A percentile compares a stretch with the other conserved stretches of the same genome.
These are phyloP conservation scores for Ranitomeya variabilis DNA, from an alignment of 2,113 vertebrate genomes.

Conservation along the genomic window DNA sequence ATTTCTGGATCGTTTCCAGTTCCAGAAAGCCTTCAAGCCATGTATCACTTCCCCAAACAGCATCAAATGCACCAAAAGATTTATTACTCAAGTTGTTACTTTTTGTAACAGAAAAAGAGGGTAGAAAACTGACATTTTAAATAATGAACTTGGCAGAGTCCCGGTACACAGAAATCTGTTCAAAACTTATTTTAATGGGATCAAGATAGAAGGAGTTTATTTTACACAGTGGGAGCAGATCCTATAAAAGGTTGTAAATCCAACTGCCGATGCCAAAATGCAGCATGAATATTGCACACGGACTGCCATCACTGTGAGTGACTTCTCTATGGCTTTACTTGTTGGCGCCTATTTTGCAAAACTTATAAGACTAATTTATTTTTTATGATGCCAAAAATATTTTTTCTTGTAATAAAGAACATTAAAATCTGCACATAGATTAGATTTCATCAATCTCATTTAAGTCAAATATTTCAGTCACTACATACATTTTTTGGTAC, in stretches of 20 bases:
- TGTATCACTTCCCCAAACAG: slow-evolving; percentile 57
- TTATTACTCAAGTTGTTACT: slow-evolving; percentile 50
- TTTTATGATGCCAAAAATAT: too few relatives aligned
- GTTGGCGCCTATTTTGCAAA: not conserved
- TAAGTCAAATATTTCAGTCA: too few relatives aligned
- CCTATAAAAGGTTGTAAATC: slow-evolving; percentile 55
- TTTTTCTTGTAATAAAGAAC: too few relatives aligned
- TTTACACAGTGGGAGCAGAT: slow-evolving; percentile 49
- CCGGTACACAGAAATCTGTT: slow-evolving; percentile 49
- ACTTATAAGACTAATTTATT: not conserved
- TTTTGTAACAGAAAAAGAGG: slow-evolving; percentile 52
- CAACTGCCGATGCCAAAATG: slow-evolving; percentile 21
- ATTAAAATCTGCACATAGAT: too few relatives aligned
- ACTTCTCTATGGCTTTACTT: not conserved
- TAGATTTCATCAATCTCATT: too few relatives aligned
- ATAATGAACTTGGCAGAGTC: slow-evolving; percentile 57
- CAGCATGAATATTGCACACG: slow-evolving; percentile 21
- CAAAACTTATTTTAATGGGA: slow-evolving; percentile 58
- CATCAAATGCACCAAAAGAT: slow-evolving; percentile 48
- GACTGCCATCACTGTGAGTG: slow-evolving; percentile 17
- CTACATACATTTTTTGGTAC: too few relatives aligned
- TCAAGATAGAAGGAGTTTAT: slow-evolving; percentile 54
- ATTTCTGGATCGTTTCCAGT: slow-evolving; percentile 50
- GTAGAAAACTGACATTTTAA: slow-evolving; percentile 54
- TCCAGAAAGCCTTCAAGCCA: slow-evolving; percentile 47